Evolutionary conservation across 2,888 invertebrate genomes (phyloP), one percentile per base, ranked within the genome.

Genomic region (Melanchra persicariae): DNA sequence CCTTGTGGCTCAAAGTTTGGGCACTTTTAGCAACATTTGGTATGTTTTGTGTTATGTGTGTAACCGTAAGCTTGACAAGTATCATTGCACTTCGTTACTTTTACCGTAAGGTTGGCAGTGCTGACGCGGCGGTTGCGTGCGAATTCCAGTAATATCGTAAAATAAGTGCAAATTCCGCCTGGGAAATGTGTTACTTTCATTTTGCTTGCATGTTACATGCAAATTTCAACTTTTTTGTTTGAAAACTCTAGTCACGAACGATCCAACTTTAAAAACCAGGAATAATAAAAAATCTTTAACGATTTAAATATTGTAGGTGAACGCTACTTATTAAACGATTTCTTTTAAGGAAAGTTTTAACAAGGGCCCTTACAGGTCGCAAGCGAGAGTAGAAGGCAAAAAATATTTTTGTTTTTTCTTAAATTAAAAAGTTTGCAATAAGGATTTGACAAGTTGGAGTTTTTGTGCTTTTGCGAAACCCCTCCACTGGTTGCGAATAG

Each of bases 351-450:
- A 84, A 88, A 85, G 70, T 88, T 88, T 85, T 86, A 88, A 87
- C 87, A 86, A 87, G 85, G 84, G 84, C 82, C 60, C 77, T 79
- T 77, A 77, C 72, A 82, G 79, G 80, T 81, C 70, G 79, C 71
- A 69, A 72, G 70, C 59, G 64, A 67, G 82, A 87, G 79, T 79
- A 83, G 77, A 69, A 84, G 54, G 72, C n/a, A 69, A 74, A 74
- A 80, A 80, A 74, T 82, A 82, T 79, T 82, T 76, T 75, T 76
- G 84, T 87, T 88, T 83, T 85, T 84, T 85, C 79, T 84, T 83
- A 87, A 88, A 88, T 89, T 87, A 86, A 87, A 88, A 90, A 88
- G 87, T 89, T 89, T 67, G 51, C 65, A 74, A 77, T 78, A 82
- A 75, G 70, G 77, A 74, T 83, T 81, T 64, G 45, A 66, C 43